Evolutionary conservation across 2,797 vertebrate species (phyloP).

Genomic region (Cryptoblepharus egeriae): DNA sequence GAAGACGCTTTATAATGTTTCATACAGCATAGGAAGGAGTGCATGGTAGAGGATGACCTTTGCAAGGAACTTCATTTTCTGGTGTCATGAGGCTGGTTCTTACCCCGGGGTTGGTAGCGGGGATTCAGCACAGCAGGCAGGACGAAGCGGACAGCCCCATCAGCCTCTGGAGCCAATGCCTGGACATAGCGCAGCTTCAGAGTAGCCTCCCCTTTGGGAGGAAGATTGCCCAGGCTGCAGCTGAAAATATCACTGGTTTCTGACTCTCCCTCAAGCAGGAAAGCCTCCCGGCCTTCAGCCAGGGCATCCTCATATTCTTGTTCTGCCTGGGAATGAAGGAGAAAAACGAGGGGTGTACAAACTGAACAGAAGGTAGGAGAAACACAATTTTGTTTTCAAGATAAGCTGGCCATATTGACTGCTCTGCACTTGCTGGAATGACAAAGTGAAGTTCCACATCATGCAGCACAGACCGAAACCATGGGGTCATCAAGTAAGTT

Average conservation of each 20-base stretch:
- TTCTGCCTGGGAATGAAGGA: constrained; percentile 29
- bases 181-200: constrained; percentile 82
- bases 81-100: too few relatives aligned
- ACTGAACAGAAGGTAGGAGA: too few relatives aligned
- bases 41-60: too few relatives aligned
- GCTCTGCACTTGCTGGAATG: too few relatives aligned
- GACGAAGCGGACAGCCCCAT: constrained; percentile 79
- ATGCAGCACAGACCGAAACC: too few relatives aligned
- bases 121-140: constrained; percentile 85
- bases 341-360: too few relatives aligned
- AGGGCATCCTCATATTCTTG: constrained; percentile 52
- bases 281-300: constrained; percentile 71
- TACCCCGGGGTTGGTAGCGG: constrained; percentile 77
- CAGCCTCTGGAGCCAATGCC: constrained; percentile 82
- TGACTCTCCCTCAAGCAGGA: constrained; percentile 81
- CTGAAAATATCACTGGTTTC: constrained; percentile 79
- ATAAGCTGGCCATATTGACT: too few relatives aligned
- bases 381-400: too few relatives aligned
- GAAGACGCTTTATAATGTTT: too few relatives aligned
- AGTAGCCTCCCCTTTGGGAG: constrained; percentile 78
- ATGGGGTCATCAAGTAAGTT: too few relatives aligned
- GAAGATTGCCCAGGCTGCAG: constrained; percentile 78
- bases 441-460: too few relatives aligned
- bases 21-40: too few relatives aligned
- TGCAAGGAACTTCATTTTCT: background rate